A percentile compares a stretch with the other conserved stretches of the same genome.
phyloP scores from a whole-genome alignment of 2,113 vertebrate species.

The Irena cyanogastra region DNA sequence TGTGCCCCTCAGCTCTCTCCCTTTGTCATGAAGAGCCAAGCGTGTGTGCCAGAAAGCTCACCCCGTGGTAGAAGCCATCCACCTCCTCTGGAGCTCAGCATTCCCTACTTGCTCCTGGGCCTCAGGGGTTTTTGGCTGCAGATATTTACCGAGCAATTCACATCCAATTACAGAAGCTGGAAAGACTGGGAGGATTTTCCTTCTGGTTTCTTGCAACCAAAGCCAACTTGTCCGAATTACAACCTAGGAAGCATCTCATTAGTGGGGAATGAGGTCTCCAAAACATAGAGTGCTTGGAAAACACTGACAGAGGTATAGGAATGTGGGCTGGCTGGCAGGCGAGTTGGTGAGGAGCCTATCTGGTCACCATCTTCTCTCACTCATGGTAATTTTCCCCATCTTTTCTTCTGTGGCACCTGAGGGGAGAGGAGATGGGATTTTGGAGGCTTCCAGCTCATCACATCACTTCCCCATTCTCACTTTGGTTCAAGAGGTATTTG shows the following conservation, averaged over 20 bases:
- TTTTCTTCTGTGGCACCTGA: background rate
- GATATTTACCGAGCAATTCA: background rate
- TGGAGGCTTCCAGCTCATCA: background rate
- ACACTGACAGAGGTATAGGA: background rate
- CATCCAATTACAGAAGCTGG: constrained; percentile 11
- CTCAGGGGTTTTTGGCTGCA: background rate
- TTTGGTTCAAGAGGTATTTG: background rate
- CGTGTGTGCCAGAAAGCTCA: background rate
- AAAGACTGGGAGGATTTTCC: constrained; percentile 29
- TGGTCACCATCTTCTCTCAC: background rate
- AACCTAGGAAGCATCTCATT: constrained; percentile 41
- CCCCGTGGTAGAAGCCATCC: background rate
- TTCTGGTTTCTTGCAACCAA: constrained; percentile 3
- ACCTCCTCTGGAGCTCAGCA: background rate
- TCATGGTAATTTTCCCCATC: background rate
- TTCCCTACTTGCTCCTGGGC: background rate
- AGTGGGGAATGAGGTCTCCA: constrained; percentile 29
- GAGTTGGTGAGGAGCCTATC: background rate
- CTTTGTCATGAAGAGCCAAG: background rate
- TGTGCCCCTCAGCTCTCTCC: background rate
- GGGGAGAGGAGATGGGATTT: background rate
- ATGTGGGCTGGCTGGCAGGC: background rate
- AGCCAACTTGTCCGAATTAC: constrained; percentile 20
- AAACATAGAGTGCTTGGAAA: background rate
- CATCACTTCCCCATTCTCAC: rapidly evolving